A percentile compares a stretch with the other conserved stretches of the same genome.
These are phyloP conservation scores for Carcharodon carcharias DNA, from an alignment of 2,797 vertebrate genomes.

Conservation along the genomic window DNA sequence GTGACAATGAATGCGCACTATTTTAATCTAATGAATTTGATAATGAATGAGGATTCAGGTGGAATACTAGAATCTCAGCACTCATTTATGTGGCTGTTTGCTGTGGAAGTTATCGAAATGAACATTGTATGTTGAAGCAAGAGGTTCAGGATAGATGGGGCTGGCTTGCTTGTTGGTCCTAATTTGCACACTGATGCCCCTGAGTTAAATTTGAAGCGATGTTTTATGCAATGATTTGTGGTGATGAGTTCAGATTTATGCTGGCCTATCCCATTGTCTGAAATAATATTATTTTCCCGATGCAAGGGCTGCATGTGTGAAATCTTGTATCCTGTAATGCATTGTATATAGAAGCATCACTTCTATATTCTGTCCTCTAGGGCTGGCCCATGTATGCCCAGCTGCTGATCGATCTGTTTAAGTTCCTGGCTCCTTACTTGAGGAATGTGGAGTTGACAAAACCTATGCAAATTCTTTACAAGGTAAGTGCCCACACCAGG, in stretches of 20 bases:
- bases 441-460: conserved; percentile 99
- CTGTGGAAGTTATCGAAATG: neutral
- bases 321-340: neutral
- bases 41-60: neutral
- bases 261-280: neutral
- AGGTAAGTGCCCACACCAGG: conserved; percentile 64
- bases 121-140: neutral
- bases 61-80: neutral
- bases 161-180: neutral
- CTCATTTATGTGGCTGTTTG: neutral
- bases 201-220: neutral
- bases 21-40: neutral
- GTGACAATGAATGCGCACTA: neutral
- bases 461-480: conserved; percentile 99
- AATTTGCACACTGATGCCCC: neutral
- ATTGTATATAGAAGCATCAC: neutral
- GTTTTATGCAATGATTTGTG: neutral
- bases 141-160: neutral
- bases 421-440: conserved; percentile 94
- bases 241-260: neutral
- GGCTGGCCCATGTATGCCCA: conserved; percentile 99
- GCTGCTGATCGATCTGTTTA: conserved; percentile 94
- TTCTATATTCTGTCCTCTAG: conserved; percentile 53
- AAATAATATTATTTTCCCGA: neutral
- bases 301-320: neutral